Evolutionary conservation across 2,888 invertebrate species (phyloP).

Genomic region (Aphidius colemani): DNA sequence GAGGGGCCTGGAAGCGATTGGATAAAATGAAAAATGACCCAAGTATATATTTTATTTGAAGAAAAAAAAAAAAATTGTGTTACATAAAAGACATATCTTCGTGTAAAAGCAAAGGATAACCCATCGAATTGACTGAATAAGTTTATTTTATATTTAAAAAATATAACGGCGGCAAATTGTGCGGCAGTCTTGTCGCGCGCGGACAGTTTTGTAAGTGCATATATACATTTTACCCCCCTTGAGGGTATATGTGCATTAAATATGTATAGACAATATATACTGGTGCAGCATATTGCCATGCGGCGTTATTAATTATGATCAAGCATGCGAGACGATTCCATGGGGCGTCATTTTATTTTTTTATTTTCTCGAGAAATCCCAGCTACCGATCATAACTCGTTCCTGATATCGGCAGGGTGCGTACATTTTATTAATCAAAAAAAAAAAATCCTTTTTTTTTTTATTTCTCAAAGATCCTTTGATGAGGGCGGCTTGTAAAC

Average conservation of each 20-base stretch:
- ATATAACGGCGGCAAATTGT: slow-evolving; percentile 14
- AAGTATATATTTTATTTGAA: no score
- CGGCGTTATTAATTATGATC: slow-evolving; percentile 57
- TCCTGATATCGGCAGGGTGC: slow-evolving; percentile 36
- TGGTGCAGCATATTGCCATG: slow-evolving; percentile 18
- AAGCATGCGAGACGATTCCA: slow-evolving; percentile 57
- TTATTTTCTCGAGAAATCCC: slow-evolving; percentile 29
- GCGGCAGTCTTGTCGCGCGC: slow-evolving; percentile 6
- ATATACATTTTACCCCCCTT: slow-evolving; percentile 26
- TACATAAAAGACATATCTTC: no score
- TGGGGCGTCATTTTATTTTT: slow-evolving; percentile 31
- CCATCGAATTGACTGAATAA: not conserved
- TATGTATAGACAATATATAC: slow-evolving; percentile 4
- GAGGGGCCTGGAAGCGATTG: not conserved
- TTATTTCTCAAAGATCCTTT: slow-evolving; percentile 20
- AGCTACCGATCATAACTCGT: slow-evolving; percentile 38
- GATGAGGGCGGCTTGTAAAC: slow-evolving; percentile 37
- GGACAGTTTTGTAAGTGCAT: slow-evolving; percentile 55
- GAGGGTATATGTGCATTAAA: not conserved
- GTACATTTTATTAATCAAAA: slow-evolving; percentile 16
- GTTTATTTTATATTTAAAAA: not conserved
- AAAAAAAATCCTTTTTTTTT: not conserved
- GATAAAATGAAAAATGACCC: not conserved
- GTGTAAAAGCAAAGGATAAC: not conserved
- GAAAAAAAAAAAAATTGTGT: no score